Base-by-base conservation (phyloP, 92 coral and sea anemone species). In the Umimayanthus chanpuru region DNA sequence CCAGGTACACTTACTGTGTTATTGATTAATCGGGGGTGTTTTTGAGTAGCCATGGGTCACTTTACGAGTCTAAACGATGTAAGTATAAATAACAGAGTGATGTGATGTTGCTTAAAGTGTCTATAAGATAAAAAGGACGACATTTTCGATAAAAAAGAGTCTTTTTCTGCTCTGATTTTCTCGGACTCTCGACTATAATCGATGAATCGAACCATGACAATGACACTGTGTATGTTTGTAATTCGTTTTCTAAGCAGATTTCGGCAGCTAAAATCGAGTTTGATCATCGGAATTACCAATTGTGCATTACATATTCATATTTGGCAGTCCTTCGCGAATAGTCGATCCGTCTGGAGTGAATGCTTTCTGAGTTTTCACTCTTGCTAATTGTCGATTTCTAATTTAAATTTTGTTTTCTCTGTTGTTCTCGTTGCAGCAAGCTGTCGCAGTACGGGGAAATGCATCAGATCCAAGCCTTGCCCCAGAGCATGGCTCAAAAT, bases 1-100 rank as follows among this genome's bases (percentile, higher is more conserved):
- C 94, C 96, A 95, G 98, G 98, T 95, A 95, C 90, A 90, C 89
- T 88, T 85, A 93, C 78, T 91, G 96, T 89, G 91, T 90, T 95
- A 79, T 90, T 88, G 90, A 81, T 92, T 91, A 79, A 85, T 75
- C 73, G 90, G 91, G 80, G 93, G 91, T 93, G 86, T 82, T 90
- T 94, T 95, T 88, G 89, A 87, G 90, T 88, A 70, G 91, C 81
- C 56, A 95, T 95, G 98, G 96, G 91, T 64, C 92, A 67, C 73
- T 78, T 55, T 55, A 65, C 86, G 89, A 55, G 85, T 44, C 56
- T 77, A 74, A 78, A 76, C 79, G 72, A 92, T 58, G 98, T 95
- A 95, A 95, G 98, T 95, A 95, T 93, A 78, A 25, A 79, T 79
- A 81, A 91, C 76, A 70, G 44, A 85, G 66, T 91, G 79, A 79